Evolutionary conservation across 2,888 invertebrate genomes (phyloP).

Genomic region (Julus scanicus): DNA sequence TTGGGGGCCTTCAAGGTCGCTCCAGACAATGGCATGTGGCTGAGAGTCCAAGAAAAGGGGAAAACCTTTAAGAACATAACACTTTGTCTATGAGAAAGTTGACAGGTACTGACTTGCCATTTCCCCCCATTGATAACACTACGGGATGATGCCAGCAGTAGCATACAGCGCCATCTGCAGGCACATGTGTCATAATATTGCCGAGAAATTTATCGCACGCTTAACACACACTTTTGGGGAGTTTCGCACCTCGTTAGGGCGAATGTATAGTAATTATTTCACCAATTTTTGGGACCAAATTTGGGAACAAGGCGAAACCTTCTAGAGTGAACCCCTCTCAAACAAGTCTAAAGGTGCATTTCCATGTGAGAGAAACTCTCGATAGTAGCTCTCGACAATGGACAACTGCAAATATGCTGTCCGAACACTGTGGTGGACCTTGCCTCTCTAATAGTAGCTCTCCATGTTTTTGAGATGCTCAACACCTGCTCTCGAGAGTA

Average conservation of each 20-base stretch:
- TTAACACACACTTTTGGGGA: background rate
- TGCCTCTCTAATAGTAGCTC: too few species aligned
- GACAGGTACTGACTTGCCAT: background rate
- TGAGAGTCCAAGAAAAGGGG: too few species aligned
- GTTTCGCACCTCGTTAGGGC: background rate
- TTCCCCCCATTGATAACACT: background rate
- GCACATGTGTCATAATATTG: background rate
- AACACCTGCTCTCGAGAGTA: too few species aligned
- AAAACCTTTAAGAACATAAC: too few species aligned
- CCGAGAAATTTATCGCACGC: background rate
- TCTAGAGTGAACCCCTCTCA: background rate
- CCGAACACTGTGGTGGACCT: too few species aligned
- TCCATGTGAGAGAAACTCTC: too few species aligned
- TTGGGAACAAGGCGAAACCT: background rate
- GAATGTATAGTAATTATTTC: background rate
- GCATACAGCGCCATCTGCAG: background rate
- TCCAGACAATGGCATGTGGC: too few species aligned
- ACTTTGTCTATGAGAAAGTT: slow-evolving; percentile 2
- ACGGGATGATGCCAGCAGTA: background rate
- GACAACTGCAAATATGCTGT: too few species aligned
- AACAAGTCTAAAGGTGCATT: background rate
- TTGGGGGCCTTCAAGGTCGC: too few species aligned
- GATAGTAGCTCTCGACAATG: too few species aligned
- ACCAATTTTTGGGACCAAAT: background rate
- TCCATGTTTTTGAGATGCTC: too few species aligned